Conservation (phyloP, 2,797 vertebrate species). For the Danio choprae region DNA sequence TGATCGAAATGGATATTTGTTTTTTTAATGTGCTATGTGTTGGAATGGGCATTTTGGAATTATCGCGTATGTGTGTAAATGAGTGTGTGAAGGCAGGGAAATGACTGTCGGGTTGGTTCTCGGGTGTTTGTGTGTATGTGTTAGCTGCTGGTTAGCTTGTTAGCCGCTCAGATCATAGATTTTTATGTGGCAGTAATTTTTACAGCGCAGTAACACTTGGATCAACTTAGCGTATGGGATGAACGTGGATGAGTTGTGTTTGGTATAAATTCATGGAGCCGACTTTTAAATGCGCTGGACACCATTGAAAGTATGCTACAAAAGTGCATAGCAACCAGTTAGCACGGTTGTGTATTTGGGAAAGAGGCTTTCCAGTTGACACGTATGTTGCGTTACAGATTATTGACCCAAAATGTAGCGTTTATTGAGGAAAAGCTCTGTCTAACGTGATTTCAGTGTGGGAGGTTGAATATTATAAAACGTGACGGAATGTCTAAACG, state of each 20-base stretch:
- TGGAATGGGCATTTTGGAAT: not conserved
- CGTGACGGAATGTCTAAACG: not conserved
- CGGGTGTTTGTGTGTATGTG: not conserved
- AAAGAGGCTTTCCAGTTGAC: slow-evolving; percentile 17
- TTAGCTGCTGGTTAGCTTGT: slow-evolving; percentile 37
- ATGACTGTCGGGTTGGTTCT: slow-evolving; percentile 1
- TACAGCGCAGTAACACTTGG: not conserved
- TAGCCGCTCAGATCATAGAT: slow-evolving; percentile 30
- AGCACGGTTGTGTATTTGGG: slow-evolving; percentile 3
- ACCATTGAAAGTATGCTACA: not conserved
- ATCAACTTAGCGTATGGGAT: not conserved
- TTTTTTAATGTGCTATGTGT: not conserved
- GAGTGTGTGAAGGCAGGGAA: slow-evolving; percentile 12
- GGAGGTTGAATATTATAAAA: not conserved
- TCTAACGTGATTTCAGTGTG: not conserved
- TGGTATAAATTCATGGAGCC: not conserved
- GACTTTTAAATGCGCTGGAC: not conserved
- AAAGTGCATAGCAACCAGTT: slow-evolving; percentile 27
- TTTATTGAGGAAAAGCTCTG: not conserved
- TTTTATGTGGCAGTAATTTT: not conserved
- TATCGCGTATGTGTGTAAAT: not conserved
- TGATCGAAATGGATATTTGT: not conserved
- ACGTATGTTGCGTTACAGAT: slow-evolving; percentile 4
- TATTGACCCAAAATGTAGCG: not conserved
- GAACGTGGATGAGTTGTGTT: not conserved